A percentile compares a stretch with the other conserved stretches of the same genome.
Evolutionary conservation across 2,113 vertebrate genomes (phyloP).

Genomic region (Mesoclemmys tuberculata): DNA sequence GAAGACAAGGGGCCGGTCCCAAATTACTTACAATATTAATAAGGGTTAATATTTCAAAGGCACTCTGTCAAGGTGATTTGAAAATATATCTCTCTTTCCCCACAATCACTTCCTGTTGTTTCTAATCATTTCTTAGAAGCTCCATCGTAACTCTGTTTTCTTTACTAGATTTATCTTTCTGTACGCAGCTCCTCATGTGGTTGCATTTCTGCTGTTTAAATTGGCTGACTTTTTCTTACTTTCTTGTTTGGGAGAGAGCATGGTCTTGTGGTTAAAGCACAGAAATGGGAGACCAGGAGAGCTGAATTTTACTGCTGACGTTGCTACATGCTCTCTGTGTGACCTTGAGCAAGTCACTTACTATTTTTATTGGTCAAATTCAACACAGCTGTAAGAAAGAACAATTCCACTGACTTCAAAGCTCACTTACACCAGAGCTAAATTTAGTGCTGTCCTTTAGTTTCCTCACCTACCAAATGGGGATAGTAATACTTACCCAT

Average conservation of each 20-base stretch:
- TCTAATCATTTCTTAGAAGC: neutral
- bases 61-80: neutral
- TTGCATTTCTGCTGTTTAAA: constrained; percentile 39
- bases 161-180: neutral
- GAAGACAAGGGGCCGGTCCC: neutral
- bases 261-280: neutral
- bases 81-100: neutral
- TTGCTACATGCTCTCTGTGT: neutral
- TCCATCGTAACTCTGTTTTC: neutral
- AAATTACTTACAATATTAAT: neutral
- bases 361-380: neutral
- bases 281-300: neutral
- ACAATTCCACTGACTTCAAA: neutral
- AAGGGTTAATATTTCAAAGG: neutral
- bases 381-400: neutral
- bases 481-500: constrained; percentile 38
- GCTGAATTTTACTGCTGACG: constrained; percentile 24
- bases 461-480: constrained; percentile 33
- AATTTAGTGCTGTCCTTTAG: constrained; percentile 42
- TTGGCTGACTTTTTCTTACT: constrained; percentile 21
- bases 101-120: neutral
- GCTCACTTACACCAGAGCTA: neutral
- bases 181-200: neutral
- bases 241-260: neutral
- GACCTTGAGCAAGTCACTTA: neutral